A percentile compares a stretch with the other conserved stretches of the same genome.
Evolutionary conservation across 2,113 vertebrate genomes (phyloP).

Genomic region (Dasypus novemcinctus): DNA sequence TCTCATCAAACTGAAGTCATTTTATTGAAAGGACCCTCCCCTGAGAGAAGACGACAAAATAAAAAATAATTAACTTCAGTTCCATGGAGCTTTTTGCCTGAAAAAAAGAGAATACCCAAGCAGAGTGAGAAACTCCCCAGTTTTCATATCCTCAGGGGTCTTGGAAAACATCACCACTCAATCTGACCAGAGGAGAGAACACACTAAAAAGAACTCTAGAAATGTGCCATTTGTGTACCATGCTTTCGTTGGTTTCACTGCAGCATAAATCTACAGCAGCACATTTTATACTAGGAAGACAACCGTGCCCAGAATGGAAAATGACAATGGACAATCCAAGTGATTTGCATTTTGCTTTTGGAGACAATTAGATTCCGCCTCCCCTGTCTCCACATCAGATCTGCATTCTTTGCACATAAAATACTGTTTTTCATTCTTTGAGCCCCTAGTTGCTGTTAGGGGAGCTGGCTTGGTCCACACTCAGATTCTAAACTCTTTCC

Average conservation of each 20-base stretch:
- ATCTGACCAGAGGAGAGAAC: neutral
- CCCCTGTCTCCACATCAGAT: neutral
- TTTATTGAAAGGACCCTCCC: slow-evolving; percentile 3
- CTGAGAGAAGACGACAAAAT: slow-evolving; percentile 31
- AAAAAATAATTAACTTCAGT: neutral
- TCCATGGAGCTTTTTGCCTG: neutral
- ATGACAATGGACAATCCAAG: neutral
- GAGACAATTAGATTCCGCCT: too few relatives aligned
- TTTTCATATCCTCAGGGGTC: neutral
- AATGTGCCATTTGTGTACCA: neutral
- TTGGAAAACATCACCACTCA: neutral
- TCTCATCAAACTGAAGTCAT: neutral
- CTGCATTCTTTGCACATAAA: neutral
- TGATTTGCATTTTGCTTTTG: neutral
- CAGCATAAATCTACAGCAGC: neutral
- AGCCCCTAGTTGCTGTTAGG: neutral
- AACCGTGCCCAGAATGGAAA: neutral
- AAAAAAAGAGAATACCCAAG: neutral
- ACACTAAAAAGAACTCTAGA: neutral
- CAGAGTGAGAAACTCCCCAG: neutral
- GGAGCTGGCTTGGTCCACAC: neutral
- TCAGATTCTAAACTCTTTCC: neutral
- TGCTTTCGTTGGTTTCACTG: neutral
- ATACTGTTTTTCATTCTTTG: neutral
- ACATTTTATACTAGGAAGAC: neutral